Base-by-base conservation (phyloP, 2,888 invertebrate species). In the Drosophila mulleri region DNA sequence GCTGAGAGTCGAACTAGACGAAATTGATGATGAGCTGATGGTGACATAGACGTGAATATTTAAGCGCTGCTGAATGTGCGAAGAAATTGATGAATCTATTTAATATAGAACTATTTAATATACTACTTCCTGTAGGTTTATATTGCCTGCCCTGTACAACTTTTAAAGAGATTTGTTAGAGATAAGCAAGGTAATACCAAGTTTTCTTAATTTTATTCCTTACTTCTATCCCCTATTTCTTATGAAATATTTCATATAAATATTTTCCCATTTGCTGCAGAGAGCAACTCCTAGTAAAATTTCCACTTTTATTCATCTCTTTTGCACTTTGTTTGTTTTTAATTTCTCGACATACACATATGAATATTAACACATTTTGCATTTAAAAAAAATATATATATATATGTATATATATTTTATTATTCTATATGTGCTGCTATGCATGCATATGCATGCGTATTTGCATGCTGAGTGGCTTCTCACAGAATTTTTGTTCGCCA, bases 391-490 rank as follows among this genome's bases (percentile, higher is more conserved):
- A 26, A 26, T 6, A 26, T 0, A 5, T 0, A 26, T 5, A 64
- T 18, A n/a, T n/a, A n/a, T n/a, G n/a, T n/a, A n/a, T n/a, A n/a
- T n/a, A n/a, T 26, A 67, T 45, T 45, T 29, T 58, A 57, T 48
- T 39, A 39, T 62, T 59, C 11, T 45, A 18, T 62, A 39, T 48
- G 26, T n/a, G 37, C 37, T 47, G 35, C 23, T 41, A 54, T 54
- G 54, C 54, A 54, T 59, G 26, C 29, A 62, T 61, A 42, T 44
- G 29, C 23, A 53, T 11, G 14, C 47, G 29, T 29, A 29, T 37
- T 18, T 70, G 37, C 29, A 65, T 62, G 61, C 39, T 62, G 54
- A 47, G 29, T 60, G 56, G 62, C 23, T 48, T 20, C 48, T 35
- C 16, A 32, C 11, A 20, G 26, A 32, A 32, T 32, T 50, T 50